Conservation (phyloP, 2,797 vertebrate species). For the Phoxinus dragarum region DNA sequence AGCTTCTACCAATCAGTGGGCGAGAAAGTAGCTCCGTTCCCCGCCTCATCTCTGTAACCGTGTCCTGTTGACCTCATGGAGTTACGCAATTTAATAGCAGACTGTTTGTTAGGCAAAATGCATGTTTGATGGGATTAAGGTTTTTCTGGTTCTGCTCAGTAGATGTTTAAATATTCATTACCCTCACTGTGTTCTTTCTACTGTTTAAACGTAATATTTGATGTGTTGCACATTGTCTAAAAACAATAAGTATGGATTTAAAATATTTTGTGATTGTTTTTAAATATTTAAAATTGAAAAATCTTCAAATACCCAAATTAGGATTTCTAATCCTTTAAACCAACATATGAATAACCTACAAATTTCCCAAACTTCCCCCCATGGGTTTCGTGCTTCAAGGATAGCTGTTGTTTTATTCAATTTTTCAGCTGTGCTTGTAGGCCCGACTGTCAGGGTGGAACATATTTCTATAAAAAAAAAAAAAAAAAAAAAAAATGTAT, state of each 20-base stretch:
- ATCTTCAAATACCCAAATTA: neutral
- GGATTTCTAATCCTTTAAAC: neutral
- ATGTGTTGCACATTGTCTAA: neutral
- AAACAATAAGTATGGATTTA: neutral
- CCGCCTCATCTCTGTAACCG: constrained; percentile 17
- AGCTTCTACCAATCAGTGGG: neutral
- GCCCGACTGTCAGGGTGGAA: neutral
- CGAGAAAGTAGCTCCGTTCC: neutral
- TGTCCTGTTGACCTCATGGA: constrained; percentile 35
- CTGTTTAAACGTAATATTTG: neutral
- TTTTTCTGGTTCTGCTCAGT: neutral
- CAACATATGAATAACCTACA: neutral
- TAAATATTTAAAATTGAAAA: neutral
- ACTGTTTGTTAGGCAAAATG: constrained; percentile 1
- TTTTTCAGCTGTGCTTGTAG: no score
- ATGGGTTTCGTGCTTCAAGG: neutral
- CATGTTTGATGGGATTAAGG: neutral
- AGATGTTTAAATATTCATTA: neutral
- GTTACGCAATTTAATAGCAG: constrained; percentile 22
- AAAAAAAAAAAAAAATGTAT: neutral
- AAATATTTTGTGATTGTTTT: neutral
- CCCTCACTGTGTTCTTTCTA: neutral
- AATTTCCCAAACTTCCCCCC: neutral
- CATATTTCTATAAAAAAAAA: neutral
- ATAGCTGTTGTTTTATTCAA: neutral